Evolutionary conservation across 1,140 invertebrate species (phyloP), one percentile per base, ranked within the genome.

Genomic region (Drosophila nasuta): DNA sequence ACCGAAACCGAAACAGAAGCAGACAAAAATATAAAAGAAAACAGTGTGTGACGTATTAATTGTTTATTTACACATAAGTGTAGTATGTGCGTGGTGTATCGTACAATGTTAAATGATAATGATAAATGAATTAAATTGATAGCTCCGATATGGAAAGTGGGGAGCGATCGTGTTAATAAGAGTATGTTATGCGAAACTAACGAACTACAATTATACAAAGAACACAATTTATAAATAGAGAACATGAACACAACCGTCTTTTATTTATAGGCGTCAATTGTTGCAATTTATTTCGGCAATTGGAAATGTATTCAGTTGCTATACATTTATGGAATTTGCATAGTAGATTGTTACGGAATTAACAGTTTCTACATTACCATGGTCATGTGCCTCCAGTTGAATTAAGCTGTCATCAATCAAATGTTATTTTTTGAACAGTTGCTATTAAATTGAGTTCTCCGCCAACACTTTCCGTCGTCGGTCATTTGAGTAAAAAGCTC

Each of bases 191-290:
- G 83, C 80, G 77, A 87, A 88, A 86, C 83, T 87, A 87, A 87
- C 74, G 81, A 87, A 87, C 85, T 87, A 88, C 77, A 88, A 87
- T 88, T 88, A 87, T 87, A 87, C 82, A 87, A 87, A 87, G 80
- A 87, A 88, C 83, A 87, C 79, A 87, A 87, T 88, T 88, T 87
- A 87, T 87, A 88, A 87, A 87, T 87, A 87, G 82, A 77, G 64
- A 79, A 81, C 20, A 59, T 65, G 30, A 54, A 54, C 28, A 10
- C 6, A 30, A 70, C 7, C 13, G 2, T 10, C 58, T 51, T n/a
- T 30, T 5, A 41, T 59, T 7, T 35, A 10, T n/a, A 4, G 41
- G 41, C 11, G 2, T 1, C 11, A 43, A 43, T 43, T 43, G n/a
- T 13, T 43, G 41, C 11, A 13, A 43, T 43, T 43, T 3, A n/a